Percentiles rank a stretch among this genome's conserved stretches.
These are phyloP conservation scores for Telenomus remus DNA, from an alignment of 1,140 invertebrate genomes.

Conservation along the genomic window DNA sequence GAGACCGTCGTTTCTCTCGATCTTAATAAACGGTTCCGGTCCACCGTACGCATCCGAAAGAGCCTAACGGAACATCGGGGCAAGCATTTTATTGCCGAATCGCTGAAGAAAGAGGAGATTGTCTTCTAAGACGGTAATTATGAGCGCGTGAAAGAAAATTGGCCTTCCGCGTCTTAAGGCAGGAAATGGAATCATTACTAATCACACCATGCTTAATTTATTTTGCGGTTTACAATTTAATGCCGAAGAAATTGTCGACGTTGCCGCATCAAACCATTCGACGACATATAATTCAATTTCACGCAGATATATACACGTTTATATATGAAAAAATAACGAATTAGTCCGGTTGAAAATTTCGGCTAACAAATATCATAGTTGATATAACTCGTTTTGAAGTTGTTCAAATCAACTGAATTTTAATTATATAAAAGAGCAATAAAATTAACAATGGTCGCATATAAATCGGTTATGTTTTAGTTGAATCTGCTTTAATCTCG, in stretches of 20 bases:
- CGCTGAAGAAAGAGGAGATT: conserved; percentile 54
- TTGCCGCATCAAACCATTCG: conserved; percentile 8
- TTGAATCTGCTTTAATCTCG: background rate
- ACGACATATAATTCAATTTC: conserved; percentile 34
- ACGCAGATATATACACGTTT: conserved; percentile 1
- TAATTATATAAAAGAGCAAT: no score
- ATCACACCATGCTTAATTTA: conserved; percentile 55
- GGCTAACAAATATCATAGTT: no score
- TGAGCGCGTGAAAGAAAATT: conserved; percentile 58
- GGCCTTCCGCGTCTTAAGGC: conserved; percentile 46
- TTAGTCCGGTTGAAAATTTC: conserved; percentile 8
- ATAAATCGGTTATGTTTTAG: background rate
- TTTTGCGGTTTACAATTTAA: conserved; percentile 51
- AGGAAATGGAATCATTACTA: conserved; percentile 55
- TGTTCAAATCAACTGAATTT: no score
- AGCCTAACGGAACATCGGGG: conserved; percentile 56
- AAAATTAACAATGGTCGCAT: background rate
- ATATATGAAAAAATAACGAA: conserved; percentile 3
- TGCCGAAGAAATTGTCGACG: conserved; percentile 24
- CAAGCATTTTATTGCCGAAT: conserved; percentile 56
- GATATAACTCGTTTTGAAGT: no score
- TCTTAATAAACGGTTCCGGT: conserved; percentile 60
- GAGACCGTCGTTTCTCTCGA: conserved; percentile 52
- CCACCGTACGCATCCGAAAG: conserved; percentile 60
- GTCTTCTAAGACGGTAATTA: conserved; percentile 56